Base-by-base conservation (phyloP, 1,140 invertebrate species). In the Armadillidium nasatum region DNA sequence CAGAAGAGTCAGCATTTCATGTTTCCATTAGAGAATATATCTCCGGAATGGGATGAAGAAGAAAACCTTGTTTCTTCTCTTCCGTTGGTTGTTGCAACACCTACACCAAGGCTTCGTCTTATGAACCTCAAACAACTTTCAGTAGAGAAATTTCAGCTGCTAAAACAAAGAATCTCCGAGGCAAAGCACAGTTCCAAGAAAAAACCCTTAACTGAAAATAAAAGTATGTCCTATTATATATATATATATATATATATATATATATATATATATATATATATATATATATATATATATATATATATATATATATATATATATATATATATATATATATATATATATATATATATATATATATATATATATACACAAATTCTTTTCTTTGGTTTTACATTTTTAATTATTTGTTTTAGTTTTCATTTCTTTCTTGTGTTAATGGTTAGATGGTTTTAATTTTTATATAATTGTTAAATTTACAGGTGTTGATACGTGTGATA, bases 151-250 rank as follows among this genome's bases (percentile, higher is more conserved):
- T 83, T 91, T 54, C 86, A 87, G 44, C 88, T 87, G 72, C 84
- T 91, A 3, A 89, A 87, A 81, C 89, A 90, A 83, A 88, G 90
- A 60, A 82, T 92, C n/a, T 87, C 87, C 10, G 88, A 89, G 82
- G 87, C 87, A 77, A 87, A 87, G 83, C 79, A 76, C 67, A 80
- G 76, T 7, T 69, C 72, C 19, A 33, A 67, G 45, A 71, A 50
- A 7, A 76, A 76, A 54, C 78, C 78, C 15, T 45, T 79, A 19
- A 80, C 73, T 73, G 78, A 69, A 67, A 74, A 76, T 71, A 82
- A 81, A 81, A 81, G 82, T 83, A 68, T 74, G 66, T 75, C 22
- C 43, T 33, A 6, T 6, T 33, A 3, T 33, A 33, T 33, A 33
- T 33, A 33, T 33, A 33, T 33, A 33, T 33, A 33, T 33, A 33